These are phyloP conservation scores for Petrocephalus microphthalmus DNA, from an alignment of 2,113 vertebrate species.

Conservation along the genomic window DNA sequence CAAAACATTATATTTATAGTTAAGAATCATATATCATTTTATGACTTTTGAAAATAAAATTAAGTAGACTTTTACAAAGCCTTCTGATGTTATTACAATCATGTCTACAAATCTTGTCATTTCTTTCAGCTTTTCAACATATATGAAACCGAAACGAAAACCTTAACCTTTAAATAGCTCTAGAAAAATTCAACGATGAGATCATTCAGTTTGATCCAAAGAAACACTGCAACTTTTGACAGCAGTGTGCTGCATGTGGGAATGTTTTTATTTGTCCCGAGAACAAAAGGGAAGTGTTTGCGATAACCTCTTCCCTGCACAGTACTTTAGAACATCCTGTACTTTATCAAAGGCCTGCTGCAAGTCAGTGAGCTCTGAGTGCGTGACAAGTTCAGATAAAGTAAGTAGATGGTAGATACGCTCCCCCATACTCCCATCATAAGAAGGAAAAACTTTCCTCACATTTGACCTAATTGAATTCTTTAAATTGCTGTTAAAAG, in stretches of 20 bases:
- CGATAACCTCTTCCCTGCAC: slow-evolving; percentile 34
- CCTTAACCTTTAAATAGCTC: not conserved
- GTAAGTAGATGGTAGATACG: slow-evolving; percentile 42
- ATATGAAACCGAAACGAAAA: not conserved
- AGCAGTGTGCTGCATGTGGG: slow-evolving; percentile 30
- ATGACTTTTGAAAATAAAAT: slow-evolving; percentile 18
- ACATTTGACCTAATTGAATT: not conserved
- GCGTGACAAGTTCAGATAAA: slow-evolving; percentile 48
- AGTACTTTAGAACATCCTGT: slow-evolving; percentile 56
- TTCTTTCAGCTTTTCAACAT: not conserved
- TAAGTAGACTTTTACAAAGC: not conserved
- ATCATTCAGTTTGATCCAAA: not conserved
- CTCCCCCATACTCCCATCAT: not conserved
- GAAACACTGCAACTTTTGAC: not conserved
- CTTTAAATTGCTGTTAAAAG: not conserved
- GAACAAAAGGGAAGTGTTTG: slow-evolving; percentile 52
- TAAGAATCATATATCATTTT: slow-evolving; percentile 2
- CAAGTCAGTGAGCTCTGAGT: slow-evolving; percentile 41
- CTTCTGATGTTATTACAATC: not conserved
- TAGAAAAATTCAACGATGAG: not conserved
- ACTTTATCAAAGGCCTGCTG: slow-evolving; percentile 37
- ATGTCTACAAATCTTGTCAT: not conserved
- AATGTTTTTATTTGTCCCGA: slow-evolving; percentile 40
- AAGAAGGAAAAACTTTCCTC: slow-evolving; percentile 26
- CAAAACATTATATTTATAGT: not conserved